phyloP scores from a whole-genome alignment of 2,888 invertebrate genomes.

The Theodoxus fluviatilis region DNA sequence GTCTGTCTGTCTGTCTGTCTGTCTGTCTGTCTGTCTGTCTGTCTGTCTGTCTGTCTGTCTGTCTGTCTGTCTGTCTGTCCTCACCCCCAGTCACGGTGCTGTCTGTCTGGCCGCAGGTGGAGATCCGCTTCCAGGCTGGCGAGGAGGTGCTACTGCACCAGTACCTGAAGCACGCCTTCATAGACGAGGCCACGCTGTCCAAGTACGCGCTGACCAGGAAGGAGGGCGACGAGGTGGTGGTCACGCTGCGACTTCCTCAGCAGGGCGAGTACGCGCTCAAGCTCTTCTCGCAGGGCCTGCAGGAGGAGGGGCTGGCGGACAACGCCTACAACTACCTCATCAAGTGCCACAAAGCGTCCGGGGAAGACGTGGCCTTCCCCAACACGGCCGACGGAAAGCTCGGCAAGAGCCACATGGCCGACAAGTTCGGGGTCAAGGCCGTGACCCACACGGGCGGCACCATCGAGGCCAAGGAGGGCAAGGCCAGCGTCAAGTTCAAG shows the following conservation, averaged over 20 bases:
- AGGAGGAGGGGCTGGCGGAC: slow-evolving; percentile 50
- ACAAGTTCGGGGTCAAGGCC: slow-evolving; percentile 47
- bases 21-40: too few species aligned
- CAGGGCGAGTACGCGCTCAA: slow-evolving; percentile 58
- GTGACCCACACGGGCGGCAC: slow-evolving; percentile 45
- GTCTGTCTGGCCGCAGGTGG: too few species aligned
- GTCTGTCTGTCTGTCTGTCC: too few species aligned
- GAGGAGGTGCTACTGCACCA: slow-evolving; percentile 50
- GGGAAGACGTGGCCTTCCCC: slow-evolving; percentile 51
- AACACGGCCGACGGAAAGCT: slow-evolving; percentile 31
- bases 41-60: too few species aligned
- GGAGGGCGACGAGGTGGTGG: slow-evolving; percentile 51
- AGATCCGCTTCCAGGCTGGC: slow-evolving; percentile 52
- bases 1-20: too few species aligned
- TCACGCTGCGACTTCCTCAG: slow-evolving; percentile 56
- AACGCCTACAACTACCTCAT: slow-evolving; percentile 63
- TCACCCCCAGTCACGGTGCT: too few species aligned
- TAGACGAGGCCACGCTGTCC: slow-evolving; percentile 55
- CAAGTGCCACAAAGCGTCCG: slow-evolving; percentile 42
- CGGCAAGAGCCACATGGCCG: slow-evolving; percentile 39
- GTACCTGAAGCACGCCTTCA: slow-evolving; percentile 51
- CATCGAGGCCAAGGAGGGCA: slow-evolving; percentile 46
- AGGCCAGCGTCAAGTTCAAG: slow-evolving; percentile 44
- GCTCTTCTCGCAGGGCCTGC: slow-evolving; percentile 55
- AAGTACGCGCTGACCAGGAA: slow-evolving; percentile 51